These are phyloP conservation scores for Torymus texanus DNA, from an alignment of 2,888 invertebrate genomes.

Conservation along the genomic window DNA sequence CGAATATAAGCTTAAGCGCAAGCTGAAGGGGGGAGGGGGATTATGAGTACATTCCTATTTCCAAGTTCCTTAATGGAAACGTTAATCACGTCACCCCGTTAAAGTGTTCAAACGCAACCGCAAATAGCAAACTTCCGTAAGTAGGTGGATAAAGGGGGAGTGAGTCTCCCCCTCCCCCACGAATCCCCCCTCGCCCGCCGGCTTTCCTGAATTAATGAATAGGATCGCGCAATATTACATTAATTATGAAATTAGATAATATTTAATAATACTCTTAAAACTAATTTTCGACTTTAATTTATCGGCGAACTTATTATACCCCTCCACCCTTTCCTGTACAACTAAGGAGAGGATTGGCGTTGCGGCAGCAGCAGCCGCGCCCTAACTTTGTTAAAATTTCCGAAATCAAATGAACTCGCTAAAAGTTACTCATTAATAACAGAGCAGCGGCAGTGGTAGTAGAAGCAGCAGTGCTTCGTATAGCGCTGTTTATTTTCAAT, in stretches of 20 bases:
- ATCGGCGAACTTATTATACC: no score
- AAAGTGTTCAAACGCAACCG: conserved; percentile 41
- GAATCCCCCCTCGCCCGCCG: no score
- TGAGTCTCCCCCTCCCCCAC: no score
- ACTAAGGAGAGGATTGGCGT: no score
- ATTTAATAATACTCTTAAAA: conserved; percentile 15
- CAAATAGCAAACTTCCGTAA: conserved; percentile 48
- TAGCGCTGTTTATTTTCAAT: no score
- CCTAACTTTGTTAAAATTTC: no score
- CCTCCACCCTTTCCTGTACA: no score
- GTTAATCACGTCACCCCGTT: conserved; percentile 50
- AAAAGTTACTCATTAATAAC: no score
- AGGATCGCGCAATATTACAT: conserved; percentile 27
- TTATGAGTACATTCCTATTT: conserved; percentile 20
- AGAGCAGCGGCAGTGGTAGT: no score
- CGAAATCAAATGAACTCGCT: no score
- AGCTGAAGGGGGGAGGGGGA: not conserved
- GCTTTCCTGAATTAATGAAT: conserved; percentile 44
- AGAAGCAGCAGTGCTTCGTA: no score
- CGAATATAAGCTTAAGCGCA: conserved; percentile 7
- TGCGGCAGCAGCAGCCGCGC: no score
- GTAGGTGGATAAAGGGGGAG: conserved; percentile 13
- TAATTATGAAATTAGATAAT: conserved; percentile 25
- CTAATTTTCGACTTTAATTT: not conserved
- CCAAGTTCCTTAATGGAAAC: conserved; percentile 50